These are phyloP conservation scores for Vimba vimba DNA, from an alignment of 2,113 vertebrate species.

Conservation along the genomic window DNA sequence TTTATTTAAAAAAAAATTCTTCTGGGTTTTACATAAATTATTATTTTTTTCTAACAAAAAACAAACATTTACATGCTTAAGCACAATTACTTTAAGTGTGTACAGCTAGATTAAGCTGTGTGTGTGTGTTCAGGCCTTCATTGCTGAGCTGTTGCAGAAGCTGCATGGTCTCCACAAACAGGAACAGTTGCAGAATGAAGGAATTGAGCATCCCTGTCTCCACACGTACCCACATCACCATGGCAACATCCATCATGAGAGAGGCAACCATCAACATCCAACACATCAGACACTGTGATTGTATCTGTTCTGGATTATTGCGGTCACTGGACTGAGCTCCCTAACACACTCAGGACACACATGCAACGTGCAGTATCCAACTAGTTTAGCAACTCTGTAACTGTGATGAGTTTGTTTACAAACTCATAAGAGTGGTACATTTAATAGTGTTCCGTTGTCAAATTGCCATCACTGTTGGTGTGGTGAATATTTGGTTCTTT, in stretches of 20 bases:
- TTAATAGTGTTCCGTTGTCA: constrained; percentile 5
- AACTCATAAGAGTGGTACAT: background rate
- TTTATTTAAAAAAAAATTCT: too few species aligned
- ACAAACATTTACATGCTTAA: background rate
- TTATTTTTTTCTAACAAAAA: too few species aligned
- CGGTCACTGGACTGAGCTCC: background rate
- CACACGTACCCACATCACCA: constrained; percentile 61
- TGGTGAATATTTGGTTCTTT: background rate
- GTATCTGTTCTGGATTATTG: background rate
- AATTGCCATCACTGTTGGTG: background rate
- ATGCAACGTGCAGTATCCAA: background rate
- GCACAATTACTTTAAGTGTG: background rate
- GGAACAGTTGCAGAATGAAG: constrained; percentile 75
- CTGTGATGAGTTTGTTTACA: constrained; percentile 16
- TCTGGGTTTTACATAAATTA: too few species aligned
- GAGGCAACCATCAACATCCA: constrained; percentile 62
- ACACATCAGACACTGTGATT: constrained; percentile 71
- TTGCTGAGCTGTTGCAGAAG: constrained; percentile 79
- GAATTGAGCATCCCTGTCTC: constrained; percentile 73
- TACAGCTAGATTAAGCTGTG: background rate
- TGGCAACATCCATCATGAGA: constrained; percentile 41
- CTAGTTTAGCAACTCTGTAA: background rate
- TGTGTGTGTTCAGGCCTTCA: constrained; percentile 72
- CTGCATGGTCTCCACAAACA: constrained; percentile 83
- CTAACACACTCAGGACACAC: constrained; percentile 25